A percentile compares a stretch with the other conserved stretches of the same genome.
Conservation (phyloP, 2,113 vertebrate genomes). For the Circaetus gallicus region DNA sequence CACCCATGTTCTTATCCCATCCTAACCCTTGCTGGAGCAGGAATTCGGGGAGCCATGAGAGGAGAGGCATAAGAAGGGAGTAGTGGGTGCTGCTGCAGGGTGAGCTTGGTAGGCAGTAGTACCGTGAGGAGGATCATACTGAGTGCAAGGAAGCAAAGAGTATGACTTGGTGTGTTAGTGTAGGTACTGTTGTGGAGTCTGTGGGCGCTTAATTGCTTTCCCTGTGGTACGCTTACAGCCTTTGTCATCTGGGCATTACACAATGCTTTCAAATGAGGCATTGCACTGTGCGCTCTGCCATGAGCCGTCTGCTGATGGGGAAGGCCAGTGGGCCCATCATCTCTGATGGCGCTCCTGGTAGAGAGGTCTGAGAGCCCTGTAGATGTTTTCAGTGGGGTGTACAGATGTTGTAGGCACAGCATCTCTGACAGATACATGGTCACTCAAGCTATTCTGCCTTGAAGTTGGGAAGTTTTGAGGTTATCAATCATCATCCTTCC, state of each 20-base stretch:
- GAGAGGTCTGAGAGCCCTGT: not conserved
- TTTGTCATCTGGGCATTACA: not conserved
- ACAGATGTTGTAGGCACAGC: not conserved
- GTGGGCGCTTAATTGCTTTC: not conserved
- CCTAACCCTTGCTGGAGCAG: not conserved
- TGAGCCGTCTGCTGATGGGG: not conserved
- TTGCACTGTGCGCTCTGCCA: fast-evolving
- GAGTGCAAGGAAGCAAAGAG: not conserved
- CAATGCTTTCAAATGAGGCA: not conserved
- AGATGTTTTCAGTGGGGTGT: not conserved
- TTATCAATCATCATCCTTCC: not conserved
- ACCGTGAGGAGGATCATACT: not conserved
- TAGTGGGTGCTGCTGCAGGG: not conserved
- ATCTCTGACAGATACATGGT: not conserved
- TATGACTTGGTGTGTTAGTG: not conserved
- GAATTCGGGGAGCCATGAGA: not conserved
- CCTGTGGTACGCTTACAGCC: not conserved
- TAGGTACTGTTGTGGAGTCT: not conserved
- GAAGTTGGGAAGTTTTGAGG: not conserved
- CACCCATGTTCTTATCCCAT: not conserved
- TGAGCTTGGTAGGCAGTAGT: not conserved
- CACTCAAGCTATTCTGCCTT: not conserved
- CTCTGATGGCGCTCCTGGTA: not conserved
- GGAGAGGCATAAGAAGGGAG: not conserved
- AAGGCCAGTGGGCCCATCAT: not conserved